A percentile compares a stretch with the other conserved stretches of the same genome.
Conservation (phyloP, 2,113 vertebrate genomes). For the Eulemur macaco region DNA sequence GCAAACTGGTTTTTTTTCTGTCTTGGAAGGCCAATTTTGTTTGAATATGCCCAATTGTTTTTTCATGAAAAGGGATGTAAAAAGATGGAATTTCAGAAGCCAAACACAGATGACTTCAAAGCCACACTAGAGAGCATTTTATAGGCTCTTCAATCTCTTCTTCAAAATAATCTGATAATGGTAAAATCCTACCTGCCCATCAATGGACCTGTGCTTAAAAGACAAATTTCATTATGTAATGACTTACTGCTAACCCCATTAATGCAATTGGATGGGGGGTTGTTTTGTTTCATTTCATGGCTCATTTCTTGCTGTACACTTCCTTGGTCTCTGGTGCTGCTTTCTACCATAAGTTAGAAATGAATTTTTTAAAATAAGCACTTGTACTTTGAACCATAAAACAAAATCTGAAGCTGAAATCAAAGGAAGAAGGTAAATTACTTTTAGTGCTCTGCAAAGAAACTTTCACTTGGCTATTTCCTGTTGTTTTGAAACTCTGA, state of each 20-base stretch:
- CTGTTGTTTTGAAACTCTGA: conserved; percentile 85
- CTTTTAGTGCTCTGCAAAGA: conserved; percentile 85
- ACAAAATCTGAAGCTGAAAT: conserved; percentile 85
- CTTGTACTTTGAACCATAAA: conserved; percentile 86
- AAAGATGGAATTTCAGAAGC: not conserved
- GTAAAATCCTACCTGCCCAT: conserved; percentile 47
- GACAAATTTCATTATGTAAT: conserved; percentile 60
- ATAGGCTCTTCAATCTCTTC: conserved; percentile 16
- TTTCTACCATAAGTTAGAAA: conserved; percentile 78
- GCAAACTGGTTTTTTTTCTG: not conserved
- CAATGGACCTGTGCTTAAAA: conserved; percentile 67
- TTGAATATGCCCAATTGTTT: not conserved
- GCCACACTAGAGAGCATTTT: not conserved
- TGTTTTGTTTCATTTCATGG: conserved; percentile 75
- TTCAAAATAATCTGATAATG: conserved; percentile 28
- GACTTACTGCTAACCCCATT: conserved; percentile 67
- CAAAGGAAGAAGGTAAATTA: conserved; percentile 86
- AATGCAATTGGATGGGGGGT: conserved; percentile 54
- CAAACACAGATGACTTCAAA: not conserved
- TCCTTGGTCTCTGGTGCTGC: conserved; percentile 64
- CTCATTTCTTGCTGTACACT: conserved; percentile 74
- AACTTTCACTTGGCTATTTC: conserved; percentile 86
- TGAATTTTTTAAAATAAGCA: conserved; percentile 85
- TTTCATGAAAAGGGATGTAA: not conserved
- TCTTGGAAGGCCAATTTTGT: not conserved